phyloP scores from a whole-genome alignment of 2,113 vertebrate genomes.

The Labeo catla region DNA sequence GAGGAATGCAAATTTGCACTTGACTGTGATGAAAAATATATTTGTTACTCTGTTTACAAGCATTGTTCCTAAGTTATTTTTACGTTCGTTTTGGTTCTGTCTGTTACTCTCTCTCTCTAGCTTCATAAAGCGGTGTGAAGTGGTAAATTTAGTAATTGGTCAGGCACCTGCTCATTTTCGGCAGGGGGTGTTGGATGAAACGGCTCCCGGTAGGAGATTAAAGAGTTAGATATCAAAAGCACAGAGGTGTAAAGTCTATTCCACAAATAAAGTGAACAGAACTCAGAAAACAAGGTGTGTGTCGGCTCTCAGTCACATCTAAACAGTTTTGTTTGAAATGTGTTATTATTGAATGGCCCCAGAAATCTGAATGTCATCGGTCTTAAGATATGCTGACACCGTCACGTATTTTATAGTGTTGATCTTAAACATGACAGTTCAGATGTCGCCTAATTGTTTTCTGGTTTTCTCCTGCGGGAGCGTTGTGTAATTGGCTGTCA shows the following conservation, averaged over 20 bases:
- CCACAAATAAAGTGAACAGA: slow-evolving; percentile 78
- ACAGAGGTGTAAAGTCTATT: slow-evolving; percentile 80
- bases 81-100: slow-evolving; percentile 17
- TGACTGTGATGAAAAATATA: slow-evolving; percentile 54
- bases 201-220: slow-evolving; percentile 36
- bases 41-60: slow-evolving; percentile 56
- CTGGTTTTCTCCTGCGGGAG: neutral
- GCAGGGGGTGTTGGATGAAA: slow-evolving; percentile 40
- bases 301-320: slow-evolving; percentile 24
- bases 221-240: slow-evolving; percentile 73
- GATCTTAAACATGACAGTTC: neutral
- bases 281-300: slow-evolving; percentile 59
- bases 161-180: slow-evolving; percentile 44
- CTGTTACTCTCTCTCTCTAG: neutral
- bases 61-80: slow-evolving; percentile 47
- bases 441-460: slow-evolving; percentile 7
- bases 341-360: neutral
- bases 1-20: slow-evolving; percentile 52
- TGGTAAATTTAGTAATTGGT: slow-evolving; percentile 31
- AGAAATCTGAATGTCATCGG: neutral
- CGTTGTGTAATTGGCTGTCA: neutral
- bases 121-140: slow-evolving; percentile 31
- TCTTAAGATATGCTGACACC: neutral
- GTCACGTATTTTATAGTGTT: neutral
- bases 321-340: neutral